Percentiles rank a stretch among this genome's conserved stretches.
Conservation (phyloP, 2,113 vertebrate species). For the Xenopus laevis region DNA sequence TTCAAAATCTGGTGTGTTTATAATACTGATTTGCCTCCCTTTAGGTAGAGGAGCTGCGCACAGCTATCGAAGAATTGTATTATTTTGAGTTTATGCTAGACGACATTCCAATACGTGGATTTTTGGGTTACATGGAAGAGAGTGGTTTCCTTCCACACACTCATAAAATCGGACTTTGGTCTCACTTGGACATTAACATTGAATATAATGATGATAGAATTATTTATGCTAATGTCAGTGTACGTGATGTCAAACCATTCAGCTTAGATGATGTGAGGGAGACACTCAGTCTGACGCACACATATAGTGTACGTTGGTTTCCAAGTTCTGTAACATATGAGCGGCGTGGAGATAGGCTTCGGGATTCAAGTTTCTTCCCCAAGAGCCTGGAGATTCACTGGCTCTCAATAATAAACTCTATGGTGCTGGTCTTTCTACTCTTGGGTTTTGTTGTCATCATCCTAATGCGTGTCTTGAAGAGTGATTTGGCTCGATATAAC, state of each 20-base stretch:
- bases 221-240: constrained; percentile 84
- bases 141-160: constrained; percentile 87
- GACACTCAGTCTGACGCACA: constrained; percentile 69
- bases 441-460: constrained; percentile 91
- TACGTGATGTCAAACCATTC: constrained; percentile 82
- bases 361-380: constrained; percentile 82
- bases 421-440: constrained; percentile 87
- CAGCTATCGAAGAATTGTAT: constrained; percentile 86
- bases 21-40: background rate
- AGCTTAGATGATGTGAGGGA: constrained; percentile 75
- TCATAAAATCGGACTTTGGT: constrained; percentile 86
- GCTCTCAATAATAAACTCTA: constrained; percentile 89
- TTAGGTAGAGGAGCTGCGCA: constrained; percentile 81
- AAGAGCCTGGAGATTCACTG: constrained; percentile 90
- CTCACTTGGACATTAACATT: constrained; percentile 85
- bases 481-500: constrained; percentile 87
- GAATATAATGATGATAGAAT: constrained; percentile 81
- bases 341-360: constrained; percentile 70
- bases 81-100: constrained; percentile 93
- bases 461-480: constrained; percentile 88
- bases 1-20: too few species aligned
- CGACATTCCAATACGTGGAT: constrained; percentile 85
- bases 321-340: constrained; percentile 67
- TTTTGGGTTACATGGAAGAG: constrained; percentile 90
- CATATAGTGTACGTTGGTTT: constrained; percentile 85